Conservation (phyloP, 2,113 vertebrate genomes). For the Romanogobio albipinnatus region DNA sequence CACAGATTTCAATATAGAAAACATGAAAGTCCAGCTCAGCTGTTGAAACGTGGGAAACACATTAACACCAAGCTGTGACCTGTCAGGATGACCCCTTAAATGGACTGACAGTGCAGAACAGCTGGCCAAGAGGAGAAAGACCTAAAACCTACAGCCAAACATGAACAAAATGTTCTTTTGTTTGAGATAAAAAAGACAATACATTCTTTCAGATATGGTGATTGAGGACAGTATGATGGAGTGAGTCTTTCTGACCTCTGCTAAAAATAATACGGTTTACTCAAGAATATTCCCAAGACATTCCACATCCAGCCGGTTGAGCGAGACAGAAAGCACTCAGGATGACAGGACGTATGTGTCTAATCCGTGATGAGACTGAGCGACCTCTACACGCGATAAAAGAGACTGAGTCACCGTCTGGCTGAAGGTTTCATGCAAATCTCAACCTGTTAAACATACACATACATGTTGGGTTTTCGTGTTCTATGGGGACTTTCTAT, state of each 20-base stretch:
- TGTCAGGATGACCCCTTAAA: slow-evolving; percentile 7
- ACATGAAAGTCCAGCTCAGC: slow-evolving; percentile 11
- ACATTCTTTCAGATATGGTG: slow-evolving; percentile 31
- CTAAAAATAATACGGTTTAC: slow-evolving; percentile 54
- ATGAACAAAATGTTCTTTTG: background rate
- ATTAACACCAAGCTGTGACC: slow-evolving; percentile 28
- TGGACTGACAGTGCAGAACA: slow-evolving; percentile 12
- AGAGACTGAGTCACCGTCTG: slow-evolving; percentile 48
- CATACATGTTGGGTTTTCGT: background rate
- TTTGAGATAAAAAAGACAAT: background rate
- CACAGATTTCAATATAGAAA: background rate
- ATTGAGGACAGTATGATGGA: slow-evolving; percentile 40
- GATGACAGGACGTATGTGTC: slow-evolving; percentile 7
- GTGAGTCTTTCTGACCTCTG: slow-evolving; percentile 33
- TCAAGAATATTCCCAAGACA: slow-evolving; percentile 48
- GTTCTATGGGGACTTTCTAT: too few relatives aligned
- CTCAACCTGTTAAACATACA: slow-evolving; percentile 3
- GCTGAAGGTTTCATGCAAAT: slow-evolving; percentile 28
- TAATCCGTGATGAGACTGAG: slow-evolving; percentile 20
- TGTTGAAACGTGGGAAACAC: background rate
- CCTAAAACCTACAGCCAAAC: background rate
- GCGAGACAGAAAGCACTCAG: slow-evolving; percentile 25
- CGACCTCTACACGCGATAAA: slow-evolving; percentile 31
- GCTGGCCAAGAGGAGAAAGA: background rate
- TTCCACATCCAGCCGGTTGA: slow-evolving; percentile 39